Conservation (phyloP, 2,888 invertebrate species). For the Platerodrilus igneus region DNA sequence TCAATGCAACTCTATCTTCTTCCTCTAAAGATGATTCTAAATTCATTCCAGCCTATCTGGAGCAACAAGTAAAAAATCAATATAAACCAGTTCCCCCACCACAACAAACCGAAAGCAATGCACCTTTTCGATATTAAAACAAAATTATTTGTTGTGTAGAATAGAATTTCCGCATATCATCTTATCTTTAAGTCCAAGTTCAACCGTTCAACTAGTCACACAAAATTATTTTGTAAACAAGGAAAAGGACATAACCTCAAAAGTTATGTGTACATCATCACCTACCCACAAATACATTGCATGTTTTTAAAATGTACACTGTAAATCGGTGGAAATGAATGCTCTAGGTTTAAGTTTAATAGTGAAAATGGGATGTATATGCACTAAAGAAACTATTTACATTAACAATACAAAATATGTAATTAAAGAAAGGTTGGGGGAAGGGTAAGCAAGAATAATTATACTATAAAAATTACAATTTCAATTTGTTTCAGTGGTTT, state of each 20-base stretch:
- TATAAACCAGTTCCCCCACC: constrained; percentile 16
- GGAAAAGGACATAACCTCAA: constrained; percentile 16
- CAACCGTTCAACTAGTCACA: too few species aligned
- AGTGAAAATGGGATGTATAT: constrained; percentile 71
- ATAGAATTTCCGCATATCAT: too few species aligned
- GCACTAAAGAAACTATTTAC: constrained; percentile 65
- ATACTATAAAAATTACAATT: background rate
- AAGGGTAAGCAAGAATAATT: constrained; percentile 63
- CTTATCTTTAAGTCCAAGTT: too few species aligned
- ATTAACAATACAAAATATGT: constrained; percentile 68
- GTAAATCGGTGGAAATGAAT: constrained; percentile 51
- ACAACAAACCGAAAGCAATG: too few species aligned
- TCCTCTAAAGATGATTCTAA: constrained; percentile 16
- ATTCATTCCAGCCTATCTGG: constrained; percentile 14
- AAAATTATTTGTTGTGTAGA: too few species aligned
- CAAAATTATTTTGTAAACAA: too few species aligned
- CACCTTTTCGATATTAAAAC: too few species aligned
- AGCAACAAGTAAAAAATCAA: constrained; percentile 27
- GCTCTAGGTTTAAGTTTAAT: constrained; percentile 65
- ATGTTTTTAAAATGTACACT: constrained; percentile 1
- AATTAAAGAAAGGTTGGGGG: constrained; percentile 66
- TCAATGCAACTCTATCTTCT: constrained; percentile 4
- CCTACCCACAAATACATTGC: background rate
- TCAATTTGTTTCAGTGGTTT: constrained; percentile 69
- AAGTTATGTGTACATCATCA: background rate